These are phyloP conservation scores for Peromyscus eremicus DNA, from an alignment of 2,797 vertebrate species.

Conservation along the genomic window DNA sequence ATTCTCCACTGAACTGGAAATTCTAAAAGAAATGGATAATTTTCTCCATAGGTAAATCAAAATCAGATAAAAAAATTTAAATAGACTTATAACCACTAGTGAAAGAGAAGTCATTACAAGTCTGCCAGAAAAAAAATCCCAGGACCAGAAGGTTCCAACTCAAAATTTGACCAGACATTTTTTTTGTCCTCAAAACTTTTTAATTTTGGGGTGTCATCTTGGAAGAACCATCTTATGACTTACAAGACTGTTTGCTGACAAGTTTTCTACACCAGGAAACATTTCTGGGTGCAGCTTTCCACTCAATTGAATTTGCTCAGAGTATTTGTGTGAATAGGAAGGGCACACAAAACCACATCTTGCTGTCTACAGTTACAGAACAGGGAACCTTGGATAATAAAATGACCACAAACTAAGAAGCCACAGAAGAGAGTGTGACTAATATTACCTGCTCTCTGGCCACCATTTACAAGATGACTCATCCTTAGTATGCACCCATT, in stretches of 20 bases:
- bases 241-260: slow-evolving; percentile 11
- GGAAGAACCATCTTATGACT: not conserved
- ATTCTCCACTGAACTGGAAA: too few relatives aligned
- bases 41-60: too few relatives aligned
- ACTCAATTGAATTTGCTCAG: slow-evolving; percentile 25
- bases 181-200: slow-evolving; percentile 75
- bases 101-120: too few relatives aligned
- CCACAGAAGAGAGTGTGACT: too few relatives aligned
- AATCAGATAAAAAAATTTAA: too few relatives aligned
- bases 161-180: too few relatives aligned
- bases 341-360: not conserved
- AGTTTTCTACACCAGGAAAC: slow-evolving; percentile 61
- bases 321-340: slow-evolving; percentile 42
- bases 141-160: too few relatives aligned
- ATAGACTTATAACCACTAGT: too few relatives aligned
- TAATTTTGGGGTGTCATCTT: slow-evolving; percentile 69
- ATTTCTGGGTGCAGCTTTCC: slow-evolving; percentile 61
- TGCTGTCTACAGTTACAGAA: not conserved
- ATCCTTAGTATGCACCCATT: not conserved
- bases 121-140: too few relatives aligned
- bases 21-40: too few relatives aligned
- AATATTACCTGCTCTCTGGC: too few relatives aligned
- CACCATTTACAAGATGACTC: not conserved
- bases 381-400: not conserved
- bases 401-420: not conserved